Conservation (phyloP, 2,113 vertebrate species). For the Chionodraco myersi region DNA sequence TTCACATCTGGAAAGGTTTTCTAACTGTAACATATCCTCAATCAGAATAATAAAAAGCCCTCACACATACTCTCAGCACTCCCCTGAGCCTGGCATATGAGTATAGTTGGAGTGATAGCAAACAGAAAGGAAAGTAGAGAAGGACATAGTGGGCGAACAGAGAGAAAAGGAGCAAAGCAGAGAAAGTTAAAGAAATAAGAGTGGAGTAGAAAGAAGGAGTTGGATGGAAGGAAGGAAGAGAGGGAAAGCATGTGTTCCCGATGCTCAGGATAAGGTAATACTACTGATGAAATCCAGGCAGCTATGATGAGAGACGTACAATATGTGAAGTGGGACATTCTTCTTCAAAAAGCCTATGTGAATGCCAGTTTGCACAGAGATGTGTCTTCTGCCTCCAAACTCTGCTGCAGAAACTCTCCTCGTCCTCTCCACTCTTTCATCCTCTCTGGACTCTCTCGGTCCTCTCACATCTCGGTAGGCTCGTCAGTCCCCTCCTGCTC, state of each 20-base stretch:
- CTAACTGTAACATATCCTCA: slow-evolving; percentile 30
- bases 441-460: no score
- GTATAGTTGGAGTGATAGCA: slow-evolving; percentile 27
- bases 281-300: slow-evolving; percentile 51
- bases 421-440: no score
- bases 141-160: not conserved
- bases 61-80: not conserved
- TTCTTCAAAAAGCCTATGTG: not conserved
- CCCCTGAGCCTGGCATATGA: slow-evolving; percentile 13
- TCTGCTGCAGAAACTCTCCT: no score
- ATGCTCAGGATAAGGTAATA: slow-evolving; percentile 45
- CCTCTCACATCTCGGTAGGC: no score
- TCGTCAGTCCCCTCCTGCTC: no score
- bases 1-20: slow-evolving; percentile 76
- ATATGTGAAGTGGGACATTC: not conserved
- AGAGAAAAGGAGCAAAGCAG: not conserved
- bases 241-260: not conserved
- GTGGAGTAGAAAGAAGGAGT: not conserved
- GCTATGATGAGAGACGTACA: slow-evolving; percentile 3
- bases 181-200: not conserved
- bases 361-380: not conserved
- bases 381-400: no score
- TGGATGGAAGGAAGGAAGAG: not conserved
- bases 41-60: slow-evolving; percentile 28
- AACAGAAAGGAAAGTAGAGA: slow-evolving; percentile 18